Conservation (phyloP, 2,113 vertebrate species). For the Furnarius figulus region DNA sequence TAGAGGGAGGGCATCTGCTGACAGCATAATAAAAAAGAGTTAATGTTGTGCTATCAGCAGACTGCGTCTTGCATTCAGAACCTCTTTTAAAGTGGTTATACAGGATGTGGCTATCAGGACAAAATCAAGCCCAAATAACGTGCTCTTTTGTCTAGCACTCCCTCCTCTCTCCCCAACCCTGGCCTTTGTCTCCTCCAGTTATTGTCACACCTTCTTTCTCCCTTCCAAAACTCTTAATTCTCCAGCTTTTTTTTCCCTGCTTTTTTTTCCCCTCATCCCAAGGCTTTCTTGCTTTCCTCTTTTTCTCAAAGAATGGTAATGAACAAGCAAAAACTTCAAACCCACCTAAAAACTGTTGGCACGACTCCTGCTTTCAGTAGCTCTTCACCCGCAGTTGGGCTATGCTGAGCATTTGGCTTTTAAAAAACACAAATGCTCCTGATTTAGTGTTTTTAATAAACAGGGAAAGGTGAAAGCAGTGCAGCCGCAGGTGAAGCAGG, state of each 20-base stretch:
- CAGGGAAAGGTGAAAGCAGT: constrained; percentile 55
- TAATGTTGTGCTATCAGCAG: constrained; percentile 57
- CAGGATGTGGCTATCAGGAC: constrained; percentile 28
- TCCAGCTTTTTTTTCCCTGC: background rate
- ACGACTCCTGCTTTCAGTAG: constrained; percentile 47
- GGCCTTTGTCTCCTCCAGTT: background rate
- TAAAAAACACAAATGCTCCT: constrained; percentile 63
- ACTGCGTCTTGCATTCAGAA: constrained; percentile 7
- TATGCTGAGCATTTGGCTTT: constrained; percentile 45
- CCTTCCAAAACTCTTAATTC: background rate
- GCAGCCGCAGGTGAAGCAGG: constrained; percentile 56
- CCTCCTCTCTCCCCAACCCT: background rate
- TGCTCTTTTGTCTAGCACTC: background rate
- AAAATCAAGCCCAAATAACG: background rate
- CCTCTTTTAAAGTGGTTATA: background rate
- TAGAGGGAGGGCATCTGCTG: constrained; percentile 32
- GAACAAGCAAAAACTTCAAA: constrained; percentile 64
- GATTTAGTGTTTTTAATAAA: constrained; percentile 81
- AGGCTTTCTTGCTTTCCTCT: background rate
- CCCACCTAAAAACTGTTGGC: constrained; percentile 43
- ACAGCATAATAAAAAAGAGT: constrained; percentile 58
- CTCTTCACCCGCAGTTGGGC: constrained; percentile 55
- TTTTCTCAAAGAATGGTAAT: constrained; percentile 27
- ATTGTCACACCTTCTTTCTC: background rate
- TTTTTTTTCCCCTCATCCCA: background rate